Evolutionary conservation across 2,113 vertebrate species (phyloP).

Genomic region (Poeciliopsis occidentalis): DNA sequence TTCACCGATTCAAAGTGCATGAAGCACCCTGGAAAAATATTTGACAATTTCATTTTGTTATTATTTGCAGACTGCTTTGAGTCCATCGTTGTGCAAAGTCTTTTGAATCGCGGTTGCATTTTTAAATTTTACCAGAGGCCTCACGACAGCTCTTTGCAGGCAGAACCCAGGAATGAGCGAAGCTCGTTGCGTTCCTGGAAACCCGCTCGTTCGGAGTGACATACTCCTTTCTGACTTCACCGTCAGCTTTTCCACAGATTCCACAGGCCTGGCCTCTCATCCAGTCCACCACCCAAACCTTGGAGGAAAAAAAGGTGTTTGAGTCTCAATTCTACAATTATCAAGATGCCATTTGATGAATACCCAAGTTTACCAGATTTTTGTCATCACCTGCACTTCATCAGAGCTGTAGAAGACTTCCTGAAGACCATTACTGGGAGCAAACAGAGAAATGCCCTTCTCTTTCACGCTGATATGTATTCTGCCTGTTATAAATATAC

Average conservation of each 20-base stretch:
- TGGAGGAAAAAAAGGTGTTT: slow-evolving; percentile 13
- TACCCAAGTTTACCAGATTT: neutral
- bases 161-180: slow-evolving; percentile 83
- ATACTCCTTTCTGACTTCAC: slow-evolving; percentile 79
- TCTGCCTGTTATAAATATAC: slow-evolving; percentile 35
- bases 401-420: slow-evolving; percentile 58
- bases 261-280: slow-evolving; percentile 85
- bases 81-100: neutral
- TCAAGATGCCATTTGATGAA: neutral
- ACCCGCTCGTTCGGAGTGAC: slow-evolving; percentile 73
- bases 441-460: slow-evolving; percentile 60
- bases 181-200: slow-evolving; percentile 76
- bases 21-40: slow-evolving; percentile 69
- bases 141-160: slow-evolving; percentile 75
- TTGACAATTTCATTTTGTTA: slow-evolving; percentile 41
- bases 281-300: slow-evolving; percentile 83
- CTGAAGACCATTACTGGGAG: slow-evolving; percentile 67
- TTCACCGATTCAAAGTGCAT: slow-evolving; percentile 75
- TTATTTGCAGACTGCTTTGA: neutral
- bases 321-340: neutral
- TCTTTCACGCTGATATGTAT: slow-evolving; percentile 54
- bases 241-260: slow-evolving; percentile 84
- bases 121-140: slow-evolving; percentile 39
- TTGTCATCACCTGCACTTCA: slow-evolving; percentile 48
- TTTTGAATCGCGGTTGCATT: neutral